Base-by-base conservation (phyloP, 2,113 vertebrate genomes). In the Neodontobutis hainanensis region DNA sequence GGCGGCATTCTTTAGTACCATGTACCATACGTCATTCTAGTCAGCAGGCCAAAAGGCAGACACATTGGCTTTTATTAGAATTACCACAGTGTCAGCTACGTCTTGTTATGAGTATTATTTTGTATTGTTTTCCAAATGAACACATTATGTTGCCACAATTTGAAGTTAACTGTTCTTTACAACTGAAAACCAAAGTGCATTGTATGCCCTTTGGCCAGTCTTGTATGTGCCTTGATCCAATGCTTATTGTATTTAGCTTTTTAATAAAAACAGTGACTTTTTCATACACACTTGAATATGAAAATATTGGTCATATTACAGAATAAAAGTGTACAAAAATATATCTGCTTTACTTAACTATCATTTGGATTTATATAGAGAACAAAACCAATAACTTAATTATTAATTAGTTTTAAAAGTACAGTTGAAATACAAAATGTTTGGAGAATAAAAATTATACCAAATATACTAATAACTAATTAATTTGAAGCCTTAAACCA, bases 151-250 rank as follows among this genome's bases (percentile, higher is more conserved):
- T 97, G 93, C 94, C 95, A 94, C 94, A 91, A 92, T 93, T 94
- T 93, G 84, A 93, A 92, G 89, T 92, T 90, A 91, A 92, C 91
- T 93, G 93, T 93, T 95, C 92, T 92, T 94, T 93, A 93, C 91
- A 95, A 94, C 92, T 95, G 88, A 98, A 95, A 97, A 95, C 97
- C 97, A 98, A 99, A 98, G 97, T 98, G 97, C 96, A 95, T 95
- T 97, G 93, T 96, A 94, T 55, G 94, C 95, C 95, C 97, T 98
- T 98, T 98, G 97, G 97, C 95, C 94, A 96, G 95, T 98, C 95
- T 97, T 96, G 95, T 97, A 98, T 96, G 97, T 99, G 97, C 97
- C 97, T 99, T 99, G 97, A 97, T 96, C 95, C 91, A 95, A 98
- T 76, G 91, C 95, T 97, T 97, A 94, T 92, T 96, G 96, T 98